A percentile compares a stretch with the other conserved stretches of the same genome.
Evolutionary conservation across 2,888 invertebrate species (phyloP).

Genomic region (Drosophila austrosaltans): DNA sequence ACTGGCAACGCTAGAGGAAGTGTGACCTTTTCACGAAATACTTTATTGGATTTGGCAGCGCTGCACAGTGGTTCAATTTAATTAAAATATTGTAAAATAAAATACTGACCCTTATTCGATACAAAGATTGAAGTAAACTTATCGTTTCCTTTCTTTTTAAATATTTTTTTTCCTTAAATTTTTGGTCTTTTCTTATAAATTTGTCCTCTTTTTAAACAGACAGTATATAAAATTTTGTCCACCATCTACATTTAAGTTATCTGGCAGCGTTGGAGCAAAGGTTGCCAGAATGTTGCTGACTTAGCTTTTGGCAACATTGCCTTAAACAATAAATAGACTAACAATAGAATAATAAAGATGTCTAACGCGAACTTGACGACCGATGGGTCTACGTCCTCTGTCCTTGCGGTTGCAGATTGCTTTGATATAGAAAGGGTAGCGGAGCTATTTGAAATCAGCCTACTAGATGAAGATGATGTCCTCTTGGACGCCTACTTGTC

Average conservation of each 20-base stretch:
- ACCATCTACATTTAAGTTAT: too few relatives aligned
- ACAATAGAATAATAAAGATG: not conserved
- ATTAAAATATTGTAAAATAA: too few relatives aligned
- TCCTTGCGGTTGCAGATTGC: conserved; percentile 56
- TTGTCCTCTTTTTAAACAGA: too few relatives aligned
- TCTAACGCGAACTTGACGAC: not conserved
- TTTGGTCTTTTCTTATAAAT: too few relatives aligned
- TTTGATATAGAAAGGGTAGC: conserved; percentile 87
- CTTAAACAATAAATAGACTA: not conserved
- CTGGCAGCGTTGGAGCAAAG: too few relatives aligned
- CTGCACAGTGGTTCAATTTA: not conserved
- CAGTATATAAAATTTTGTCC: too few relatives aligned
- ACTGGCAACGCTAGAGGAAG: conserved; percentile 14
- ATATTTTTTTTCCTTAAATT: too few relatives aligned
- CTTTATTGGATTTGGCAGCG: not conserved
- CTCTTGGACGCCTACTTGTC: conserved; percentile 89
- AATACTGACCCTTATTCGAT: too few relatives aligned
- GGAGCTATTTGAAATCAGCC: conserved; percentile 86
- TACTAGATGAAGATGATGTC: conserved; percentile 89
- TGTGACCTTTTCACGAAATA: conserved; percentile 17
- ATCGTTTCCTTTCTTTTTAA: too few relatives aligned
- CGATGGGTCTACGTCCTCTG: not conserved
- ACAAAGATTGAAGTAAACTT: too few relatives aligned
- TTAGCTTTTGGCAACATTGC: not conserved
- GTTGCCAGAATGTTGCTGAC: not conserved